Percentiles rank a stretch among this genome's conserved stretches.
Evolutionary conservation across 1,140 invertebrate genomes (phyloP).

Genomic region (Artemia franciscana): DNA sequence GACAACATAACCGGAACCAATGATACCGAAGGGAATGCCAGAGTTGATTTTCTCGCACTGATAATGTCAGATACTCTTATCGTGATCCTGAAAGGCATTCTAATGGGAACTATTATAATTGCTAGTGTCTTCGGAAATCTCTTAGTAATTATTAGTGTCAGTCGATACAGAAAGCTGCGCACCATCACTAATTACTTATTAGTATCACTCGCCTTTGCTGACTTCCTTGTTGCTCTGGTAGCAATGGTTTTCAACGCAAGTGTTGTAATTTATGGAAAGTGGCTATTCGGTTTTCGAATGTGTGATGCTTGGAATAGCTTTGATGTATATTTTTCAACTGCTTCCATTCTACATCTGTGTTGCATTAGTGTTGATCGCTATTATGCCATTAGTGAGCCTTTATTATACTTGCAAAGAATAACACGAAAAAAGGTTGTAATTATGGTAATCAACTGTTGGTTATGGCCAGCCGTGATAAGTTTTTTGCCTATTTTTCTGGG

Average conservation of each 20-base stretch:
- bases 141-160: conserved; percentile 51
- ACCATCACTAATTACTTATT: conserved; percentile 88
- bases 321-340: conserved; percentile 85
- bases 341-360: conserved; percentile 76
- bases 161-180: conserved; percentile 55
- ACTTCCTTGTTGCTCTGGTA: conserved; percentile 70
- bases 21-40: too few species aligned
- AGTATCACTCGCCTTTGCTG: conserved; percentile 64
- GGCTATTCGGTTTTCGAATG: conserved; percentile 63
- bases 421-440: conserved; percentile 61
- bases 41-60: too few species aligned
- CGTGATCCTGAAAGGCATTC: conserved; percentile 36
- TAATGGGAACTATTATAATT: conserved; percentile 61
- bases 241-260: conserved; percentile 85
- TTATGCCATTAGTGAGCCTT: conserved; percentile 63
- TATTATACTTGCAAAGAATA: conserved; percentile 70
- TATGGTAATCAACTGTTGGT: conserved; percentile 78
- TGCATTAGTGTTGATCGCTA: conserved; percentile 80
- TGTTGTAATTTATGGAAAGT: conserved; percentile 36
- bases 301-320: conserved; percentile 87
- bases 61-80: conserved; percentile 19
- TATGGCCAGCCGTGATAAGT: conserved; percentile 70
- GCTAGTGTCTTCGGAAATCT: conserved; percentile 54
- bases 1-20: too few species aligned
- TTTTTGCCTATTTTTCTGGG: conserved; percentile 83